Conservation (phyloP, 2,113 vertebrate genomes). For the Fregata magnificens region DNA sequence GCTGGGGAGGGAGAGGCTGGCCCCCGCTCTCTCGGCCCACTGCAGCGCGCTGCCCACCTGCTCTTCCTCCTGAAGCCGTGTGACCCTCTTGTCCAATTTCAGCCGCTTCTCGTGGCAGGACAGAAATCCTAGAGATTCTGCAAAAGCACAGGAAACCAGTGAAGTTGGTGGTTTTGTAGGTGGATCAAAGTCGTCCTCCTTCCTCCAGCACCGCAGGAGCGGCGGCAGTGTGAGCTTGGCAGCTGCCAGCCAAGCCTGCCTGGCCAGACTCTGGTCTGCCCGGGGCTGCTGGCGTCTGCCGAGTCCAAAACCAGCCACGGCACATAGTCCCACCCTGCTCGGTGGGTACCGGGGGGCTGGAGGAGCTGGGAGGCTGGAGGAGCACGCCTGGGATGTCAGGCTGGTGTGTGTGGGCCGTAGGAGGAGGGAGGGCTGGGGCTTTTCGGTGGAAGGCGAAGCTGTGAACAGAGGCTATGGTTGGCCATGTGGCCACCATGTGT, state of each 20-base stretch:
- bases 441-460: neutral
- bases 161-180: neutral
- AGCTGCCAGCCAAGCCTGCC: neutral
- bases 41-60: rapidly evolving
- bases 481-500: rapidly evolving
- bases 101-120: neutral
- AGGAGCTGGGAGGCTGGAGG: neutral
- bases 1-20: neutral
- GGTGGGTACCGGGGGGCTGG: rapidly evolving
- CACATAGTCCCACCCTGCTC: rapidly evolving
- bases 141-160: neutral
- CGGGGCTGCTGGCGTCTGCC: rapidly evolving
- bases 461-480: rapidly evolving
- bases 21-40: neutral
- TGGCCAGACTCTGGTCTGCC: neutral
- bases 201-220: neutral
- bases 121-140: neutral
- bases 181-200: no score
- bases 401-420: neutral
- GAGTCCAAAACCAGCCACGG: neutral
- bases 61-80: neutral
- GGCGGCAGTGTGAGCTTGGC: neutral
- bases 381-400: rapidly evolving
- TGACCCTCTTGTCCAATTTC: no score
- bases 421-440: no score